A percentile compares a stretch with the other conserved stretches of the same genome.
Conservation (phyloP, 2,113 vertebrate genomes). For the Sylvilagus bachmani region DNA sequence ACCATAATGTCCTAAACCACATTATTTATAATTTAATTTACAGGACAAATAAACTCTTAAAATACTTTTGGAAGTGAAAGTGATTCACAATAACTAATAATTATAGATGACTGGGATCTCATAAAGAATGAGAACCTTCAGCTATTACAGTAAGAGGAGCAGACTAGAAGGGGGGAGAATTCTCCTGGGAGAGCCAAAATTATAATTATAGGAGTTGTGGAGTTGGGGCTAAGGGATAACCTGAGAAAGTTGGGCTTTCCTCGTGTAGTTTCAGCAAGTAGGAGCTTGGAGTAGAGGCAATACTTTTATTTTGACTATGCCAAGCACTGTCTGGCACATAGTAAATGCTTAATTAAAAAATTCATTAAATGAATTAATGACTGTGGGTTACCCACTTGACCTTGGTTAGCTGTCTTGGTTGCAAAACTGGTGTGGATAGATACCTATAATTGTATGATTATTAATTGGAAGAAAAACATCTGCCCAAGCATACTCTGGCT, state of each 20-base stretch:
- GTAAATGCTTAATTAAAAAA: not conserved
- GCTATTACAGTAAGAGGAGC: not conserved
- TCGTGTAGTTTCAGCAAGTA: not conserved
- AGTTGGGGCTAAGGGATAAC: not conserved
- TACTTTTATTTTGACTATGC: not conserved
- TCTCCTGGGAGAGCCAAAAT: not conserved
- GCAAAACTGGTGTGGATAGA: not conserved
- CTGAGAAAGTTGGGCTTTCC: not conserved
- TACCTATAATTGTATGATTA: not conserved
- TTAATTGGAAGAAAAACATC: not conserved
- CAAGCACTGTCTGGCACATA: not conserved
- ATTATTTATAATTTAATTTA: constrained; percentile 20
- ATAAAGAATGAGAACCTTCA: not conserved
- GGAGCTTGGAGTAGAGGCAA: not conserved
- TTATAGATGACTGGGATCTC: not conserved
- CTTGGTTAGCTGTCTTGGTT: not conserved
- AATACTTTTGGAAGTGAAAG: not conserved
- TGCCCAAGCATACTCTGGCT: not conserved
- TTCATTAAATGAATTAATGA: not conserved
- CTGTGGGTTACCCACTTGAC: not conserved
- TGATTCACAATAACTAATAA: not conserved
- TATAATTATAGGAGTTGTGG: not conserved
- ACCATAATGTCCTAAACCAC: not conserved
- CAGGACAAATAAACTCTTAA: not conserved
- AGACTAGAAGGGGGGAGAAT: not conserved